A percentile compares a stretch with the other conserved stretches of the same genome.
phyloP scores from a whole-genome alignment of 2,797 vertebrate genomes.

The Euthynnus affinis region DNA sequence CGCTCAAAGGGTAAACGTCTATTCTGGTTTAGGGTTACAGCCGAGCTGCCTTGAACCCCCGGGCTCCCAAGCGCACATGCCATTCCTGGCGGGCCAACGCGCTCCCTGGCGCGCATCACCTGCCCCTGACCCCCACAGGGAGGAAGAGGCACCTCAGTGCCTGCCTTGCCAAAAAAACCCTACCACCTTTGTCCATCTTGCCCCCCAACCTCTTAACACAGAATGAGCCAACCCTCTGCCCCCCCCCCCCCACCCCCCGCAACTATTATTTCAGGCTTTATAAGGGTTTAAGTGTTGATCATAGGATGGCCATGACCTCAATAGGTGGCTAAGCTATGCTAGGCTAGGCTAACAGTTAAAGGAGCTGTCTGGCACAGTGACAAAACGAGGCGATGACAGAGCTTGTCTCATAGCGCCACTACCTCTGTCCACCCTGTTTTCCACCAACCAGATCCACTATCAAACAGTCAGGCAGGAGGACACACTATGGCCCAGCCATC shows the following conservation, averaged over 20 bases:
- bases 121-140: conserved; percentile 73
- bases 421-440: conserved; percentile 61
- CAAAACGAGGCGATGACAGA: conserved; percentile 81
- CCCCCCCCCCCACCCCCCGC: conserved; percentile 22
- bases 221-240: conserved; percentile 58
- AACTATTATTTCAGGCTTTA: conserved; percentile 83
- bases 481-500: conserved; percentile 56
- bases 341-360: conserved; percentile 77
- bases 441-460: conserved; percentile 72
- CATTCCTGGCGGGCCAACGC: conserved; percentile 84
- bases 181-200: conserved; percentile 36
- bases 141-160: conserved; percentile 74
- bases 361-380: conserved; percentile 74
- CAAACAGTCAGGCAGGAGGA: conserved; percentile 51
- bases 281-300: conserved; percentile 81
- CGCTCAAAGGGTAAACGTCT: conserved; percentile 90
- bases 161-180: conserved; percentile 59
- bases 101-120: conserved; percentile 80
- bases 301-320: conserved; percentile 72
- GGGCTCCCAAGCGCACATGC: conserved; percentile 78
- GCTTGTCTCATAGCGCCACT: conserved; percentile 67
- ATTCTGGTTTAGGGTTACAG: conserved; percentile 89
- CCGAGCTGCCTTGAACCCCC: conserved; percentile 86
- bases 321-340: conserved; percentile 68
- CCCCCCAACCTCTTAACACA: conserved; percentile 47